These are phyloP conservation scores for Epinephelus coioides DNA, from an alignment of 2,797 vertebrate genomes.

Conservation along the genomic window DNA sequence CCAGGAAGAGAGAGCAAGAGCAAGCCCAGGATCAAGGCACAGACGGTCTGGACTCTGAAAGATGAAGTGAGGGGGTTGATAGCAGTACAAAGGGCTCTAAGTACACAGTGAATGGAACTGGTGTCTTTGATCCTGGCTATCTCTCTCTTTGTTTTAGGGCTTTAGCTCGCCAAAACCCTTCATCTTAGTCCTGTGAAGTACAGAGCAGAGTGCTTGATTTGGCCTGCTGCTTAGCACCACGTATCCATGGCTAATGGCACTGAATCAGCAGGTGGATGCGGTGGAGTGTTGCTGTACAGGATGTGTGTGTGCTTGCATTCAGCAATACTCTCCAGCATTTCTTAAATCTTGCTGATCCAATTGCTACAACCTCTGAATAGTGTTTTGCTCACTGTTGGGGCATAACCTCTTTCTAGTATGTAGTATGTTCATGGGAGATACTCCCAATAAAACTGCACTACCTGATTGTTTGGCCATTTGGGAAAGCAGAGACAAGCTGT, in stretches of 20 bases:
- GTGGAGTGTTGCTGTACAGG: neutral
- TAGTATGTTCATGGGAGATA: neutral
- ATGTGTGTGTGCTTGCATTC: neutral
- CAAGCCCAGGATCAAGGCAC: conserved; percentile 26
- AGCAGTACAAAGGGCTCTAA: conserved; percentile 45
- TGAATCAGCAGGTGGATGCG: neutral
- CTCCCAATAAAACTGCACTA: neutral
- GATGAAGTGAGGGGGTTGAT: conserved; percentile 37
- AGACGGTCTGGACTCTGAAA: conserved; percentile 20
- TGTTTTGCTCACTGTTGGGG: neutral
- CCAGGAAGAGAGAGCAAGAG: neutral
- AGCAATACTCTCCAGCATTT: neutral
- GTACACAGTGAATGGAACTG: conserved; percentile 53
- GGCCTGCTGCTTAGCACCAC: conserved; percentile 20
- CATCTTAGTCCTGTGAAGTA: conserved; percentile 56
- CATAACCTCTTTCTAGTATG: neutral
- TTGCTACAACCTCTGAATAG: neutral
- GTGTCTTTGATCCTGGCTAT: conserved; percentile 56
- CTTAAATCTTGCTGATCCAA: neutral
- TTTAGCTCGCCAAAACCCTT: conserved; percentile 35
- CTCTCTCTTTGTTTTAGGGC: conserved; percentile 53
- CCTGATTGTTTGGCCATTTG: neutral
- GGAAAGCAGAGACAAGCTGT: neutral
- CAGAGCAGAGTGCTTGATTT: conserved; percentile 39
- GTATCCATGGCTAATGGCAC: conserved; percentile 12